phyloP scores from a whole-genome alignment of 1,140 invertebrate species.

The Dreissena polymorpha region DNA sequence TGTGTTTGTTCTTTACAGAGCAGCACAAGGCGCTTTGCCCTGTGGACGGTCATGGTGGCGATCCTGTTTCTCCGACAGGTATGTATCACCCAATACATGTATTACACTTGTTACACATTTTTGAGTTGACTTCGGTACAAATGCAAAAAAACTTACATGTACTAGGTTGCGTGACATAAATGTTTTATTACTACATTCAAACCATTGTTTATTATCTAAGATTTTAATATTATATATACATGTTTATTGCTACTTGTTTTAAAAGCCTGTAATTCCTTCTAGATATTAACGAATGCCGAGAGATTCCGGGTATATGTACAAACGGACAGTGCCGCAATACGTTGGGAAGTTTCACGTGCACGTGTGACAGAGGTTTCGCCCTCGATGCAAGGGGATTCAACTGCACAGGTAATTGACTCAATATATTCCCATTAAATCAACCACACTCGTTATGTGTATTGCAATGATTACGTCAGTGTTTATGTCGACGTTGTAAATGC shows the following conservation, averaged over 20 bases:
- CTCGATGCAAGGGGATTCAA: conserved; percentile 80
- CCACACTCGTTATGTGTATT: no score
- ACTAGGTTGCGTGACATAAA: no score
- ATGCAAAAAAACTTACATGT: no score
- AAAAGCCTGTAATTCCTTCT: conserved; percentile 67
- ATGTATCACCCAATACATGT: background rate
- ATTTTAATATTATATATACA: no score
- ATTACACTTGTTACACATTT: no score
- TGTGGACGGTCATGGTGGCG: background rate
- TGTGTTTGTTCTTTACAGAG: conserved; percentile 39
- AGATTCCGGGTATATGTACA: conserved; percentile 73
- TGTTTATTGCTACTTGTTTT: no score
- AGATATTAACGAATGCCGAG: conserved; percentile 92
- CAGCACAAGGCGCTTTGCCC: conserved; percentile 49
- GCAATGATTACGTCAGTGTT: no score
- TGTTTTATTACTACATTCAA: no score
- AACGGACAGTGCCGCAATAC: conserved; percentile 82
- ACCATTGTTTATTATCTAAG: no score
- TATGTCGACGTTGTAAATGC: no score
- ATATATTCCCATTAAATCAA: no score
- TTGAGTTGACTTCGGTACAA: no score
- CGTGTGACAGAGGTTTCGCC: conserved; percentile 76
- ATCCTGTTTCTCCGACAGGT: background rate
- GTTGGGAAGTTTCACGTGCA: conserved; percentile 71
- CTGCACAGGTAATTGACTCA: conserved; percentile 75